Base-by-base conservation (phyloP, 1,140 invertebrate species). In the Rhagoletis zephyria region DNA sequence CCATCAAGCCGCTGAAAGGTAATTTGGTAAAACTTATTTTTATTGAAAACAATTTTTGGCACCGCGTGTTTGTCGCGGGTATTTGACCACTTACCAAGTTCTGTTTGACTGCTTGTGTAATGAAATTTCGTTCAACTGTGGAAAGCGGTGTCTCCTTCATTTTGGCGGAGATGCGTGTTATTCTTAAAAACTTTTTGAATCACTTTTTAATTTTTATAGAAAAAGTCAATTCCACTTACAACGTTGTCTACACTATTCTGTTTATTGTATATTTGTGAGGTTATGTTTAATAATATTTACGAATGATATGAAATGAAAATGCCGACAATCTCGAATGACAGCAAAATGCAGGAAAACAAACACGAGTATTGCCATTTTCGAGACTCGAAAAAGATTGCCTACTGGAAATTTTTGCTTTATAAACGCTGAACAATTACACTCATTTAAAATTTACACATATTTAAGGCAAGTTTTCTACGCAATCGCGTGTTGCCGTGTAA, bases 1-100 rank as follows among this genome's bases (percentile, higher is more conserved):
- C 97, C 97, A 95, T 98, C 97, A 89, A 98, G 93, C 89, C 97
- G 95, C 88, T 88, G 63, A 1, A 88, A 56, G 1, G 30, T 42
- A 19, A 85, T 48, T 14, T n/a, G n/a, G n/a, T n/a, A 63, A 65
- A 19, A n/a, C 56, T 19, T 51, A 7, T 0, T 56, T 56, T 16
- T 45, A 48, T 45, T 30, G 61, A 60, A 61, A n/a, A 56, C 3
- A 86, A 5, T 19, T 51, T 2, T 1, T 6, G 14, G 2, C 12
- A 70, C 63, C 61, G 63, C 48, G n/a, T 42, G 42, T 51, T 48
- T 16, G 51, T 9, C 42, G 19, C 42, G 42, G 51, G 10, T 3
- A 5, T 60, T 10, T 40, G 16, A 3, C 1, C 16, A 63, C 42
- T 51, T 59, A 88, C 87, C 86, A 77, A 60, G 67, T 88, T 88